Conservation (phyloP, 2,797 vertebrate species). For the Rhynchotus rufescens region DNA sequence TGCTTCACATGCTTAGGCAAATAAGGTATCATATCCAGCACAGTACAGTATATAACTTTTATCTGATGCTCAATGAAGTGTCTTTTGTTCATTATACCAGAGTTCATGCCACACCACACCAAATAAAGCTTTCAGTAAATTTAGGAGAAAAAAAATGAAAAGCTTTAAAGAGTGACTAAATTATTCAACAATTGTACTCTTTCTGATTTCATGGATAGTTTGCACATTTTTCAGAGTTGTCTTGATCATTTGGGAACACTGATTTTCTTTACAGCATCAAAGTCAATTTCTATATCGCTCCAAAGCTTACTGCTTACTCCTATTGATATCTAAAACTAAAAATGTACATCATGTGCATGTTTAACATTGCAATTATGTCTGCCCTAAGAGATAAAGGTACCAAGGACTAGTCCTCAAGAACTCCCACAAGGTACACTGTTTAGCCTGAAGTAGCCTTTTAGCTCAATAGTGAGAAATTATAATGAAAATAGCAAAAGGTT, state of each 20-base stretch:
- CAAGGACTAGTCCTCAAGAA: background rate
- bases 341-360: background rate
- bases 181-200: background rate
- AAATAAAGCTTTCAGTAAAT: background rate
- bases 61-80: too few relatives aligned
- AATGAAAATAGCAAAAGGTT: background rate
- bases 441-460: background rate
- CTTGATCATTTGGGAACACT: background rate
- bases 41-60: too few relatives aligned
- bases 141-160: background rate
- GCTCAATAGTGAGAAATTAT: background rate
- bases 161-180: background rate
- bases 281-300: background rate
- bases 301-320: background rate
- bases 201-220: background rate
- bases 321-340: background rate
- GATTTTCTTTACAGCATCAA: background rate
- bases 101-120: background rate
- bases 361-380: background rate
- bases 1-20: too few relatives aligned
- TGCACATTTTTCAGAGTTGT: background rate
- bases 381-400: background rate
- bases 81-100: too few relatives aligned
- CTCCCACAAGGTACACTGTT: background rate
- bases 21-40: too few relatives aligned